These are phyloP conservation scores for Sula dactylatra DNA, from an alignment of 2,113 vertebrate species.

Conservation along the genomic window DNA sequence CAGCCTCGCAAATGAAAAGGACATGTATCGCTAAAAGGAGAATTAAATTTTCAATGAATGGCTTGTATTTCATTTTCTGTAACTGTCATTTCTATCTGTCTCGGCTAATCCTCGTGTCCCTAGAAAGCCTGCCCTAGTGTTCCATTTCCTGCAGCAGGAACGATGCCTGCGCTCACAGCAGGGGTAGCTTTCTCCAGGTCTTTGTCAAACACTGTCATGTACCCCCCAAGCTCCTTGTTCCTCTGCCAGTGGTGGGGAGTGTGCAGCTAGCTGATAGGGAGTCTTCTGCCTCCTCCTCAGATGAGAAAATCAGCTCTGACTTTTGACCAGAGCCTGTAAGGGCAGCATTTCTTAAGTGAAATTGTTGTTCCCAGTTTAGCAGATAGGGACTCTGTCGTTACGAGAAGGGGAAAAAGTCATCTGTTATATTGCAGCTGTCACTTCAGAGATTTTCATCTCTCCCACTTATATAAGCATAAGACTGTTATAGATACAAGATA, in stretches of 20 bases:
- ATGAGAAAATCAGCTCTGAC: not conserved
- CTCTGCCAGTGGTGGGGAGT: not conserved
- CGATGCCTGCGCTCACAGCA: not conserved
- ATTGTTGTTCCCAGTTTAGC: not conserved
- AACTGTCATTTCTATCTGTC: not conserved
- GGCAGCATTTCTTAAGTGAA: not conserved
- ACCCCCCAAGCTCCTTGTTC: not conserved
- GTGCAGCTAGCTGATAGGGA: not conserved
- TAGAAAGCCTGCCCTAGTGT: slow-evolving; percentile 21
- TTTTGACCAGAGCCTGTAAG: not conserved
- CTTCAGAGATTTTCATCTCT: not conserved
- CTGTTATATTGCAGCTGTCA: not conserved
- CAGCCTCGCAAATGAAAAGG: not conserved
- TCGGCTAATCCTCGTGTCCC: not conserved
- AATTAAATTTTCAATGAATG: not conserved
- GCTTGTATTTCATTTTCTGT: not conserved
- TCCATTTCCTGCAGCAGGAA: not conserved
- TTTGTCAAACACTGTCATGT: not conserved
- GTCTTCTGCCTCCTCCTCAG: not conserved
- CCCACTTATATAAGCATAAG: not conserved
- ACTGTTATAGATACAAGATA: not conserved
- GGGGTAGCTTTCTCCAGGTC: not conserved
- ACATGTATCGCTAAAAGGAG: not conserved
- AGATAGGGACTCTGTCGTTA: not conserved
- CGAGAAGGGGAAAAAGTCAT: not conserved